Conservation (phyloP, 2,113 vertebrate genomes). For the Nestor notabilis region DNA sequence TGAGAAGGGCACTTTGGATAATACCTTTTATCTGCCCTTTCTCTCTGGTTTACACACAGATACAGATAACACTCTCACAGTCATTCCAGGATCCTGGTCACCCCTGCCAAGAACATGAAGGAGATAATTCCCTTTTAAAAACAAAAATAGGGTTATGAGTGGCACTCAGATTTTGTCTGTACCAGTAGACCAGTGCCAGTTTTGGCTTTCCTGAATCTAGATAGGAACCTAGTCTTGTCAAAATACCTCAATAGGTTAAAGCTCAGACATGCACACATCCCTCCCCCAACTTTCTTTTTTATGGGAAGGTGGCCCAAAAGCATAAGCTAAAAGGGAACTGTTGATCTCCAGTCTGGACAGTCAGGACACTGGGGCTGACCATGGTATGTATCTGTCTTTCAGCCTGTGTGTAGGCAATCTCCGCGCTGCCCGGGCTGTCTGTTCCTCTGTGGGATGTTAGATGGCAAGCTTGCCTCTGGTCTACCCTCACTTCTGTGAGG, state of each 20-base stretch:
- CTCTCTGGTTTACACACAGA: neutral
- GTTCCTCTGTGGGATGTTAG: neutral
- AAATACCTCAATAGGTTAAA: neutral
- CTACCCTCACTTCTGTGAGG: neutral
- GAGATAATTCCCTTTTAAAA: neutral
- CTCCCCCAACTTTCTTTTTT: neutral
- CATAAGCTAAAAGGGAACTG: neutral
- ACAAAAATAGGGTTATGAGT: neutral
- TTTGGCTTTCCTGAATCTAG: neutral
- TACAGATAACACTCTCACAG: neutral
- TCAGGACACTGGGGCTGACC: rapidly evolving
- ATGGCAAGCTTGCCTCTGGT: rapidly evolving
- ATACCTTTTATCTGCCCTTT: neutral
- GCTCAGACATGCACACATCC: neutral
- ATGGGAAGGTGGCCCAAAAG: neutral
- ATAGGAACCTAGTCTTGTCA: neutral
- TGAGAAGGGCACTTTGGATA: neutral
- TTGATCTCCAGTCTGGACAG: neutral
- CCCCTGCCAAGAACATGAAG: neutral
- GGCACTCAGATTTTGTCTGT: neutral
- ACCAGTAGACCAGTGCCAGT: neutral
- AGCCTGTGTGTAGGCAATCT: neutral
- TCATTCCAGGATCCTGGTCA: neutral
- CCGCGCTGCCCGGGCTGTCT: neutral
- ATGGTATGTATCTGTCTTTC: neutral